Percentiles rank a stretch among this genome's conserved stretches.
phyloP scores from a whole-genome alignment of 1,140 invertebrate genomes.

The Drosophila lowei region DNA sequence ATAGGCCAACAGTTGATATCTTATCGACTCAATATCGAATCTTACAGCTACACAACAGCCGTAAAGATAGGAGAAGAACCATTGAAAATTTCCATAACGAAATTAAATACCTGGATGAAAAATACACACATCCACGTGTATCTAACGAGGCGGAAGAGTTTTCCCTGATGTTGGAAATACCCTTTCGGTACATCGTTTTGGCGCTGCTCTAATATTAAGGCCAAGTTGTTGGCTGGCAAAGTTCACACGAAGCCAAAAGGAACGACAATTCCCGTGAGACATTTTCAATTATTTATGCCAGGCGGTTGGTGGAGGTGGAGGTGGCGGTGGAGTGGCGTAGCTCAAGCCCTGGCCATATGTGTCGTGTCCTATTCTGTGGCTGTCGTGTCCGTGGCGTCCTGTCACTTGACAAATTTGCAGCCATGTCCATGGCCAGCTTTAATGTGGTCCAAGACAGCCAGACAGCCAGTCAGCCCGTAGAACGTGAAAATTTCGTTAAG shows the following conservation, averaged over 20 bases:
- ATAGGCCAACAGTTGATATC: conserved; percentile 6
- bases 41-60: conserved; percentile 16
- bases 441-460: conserved; percentile 65
- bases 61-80: background rate
- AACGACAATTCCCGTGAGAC: conserved; percentile 69
- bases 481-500: conserved; percentile 77
- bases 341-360: conserved; percentile 60
- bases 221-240: conserved; percentile 74
- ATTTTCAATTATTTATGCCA: conserved; percentile 77
- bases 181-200: conserved; percentile 2
- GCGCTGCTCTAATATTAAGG: conserved; percentile 72
- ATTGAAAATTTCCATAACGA: conserved; percentile 9
- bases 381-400: conserved; percentile 38
- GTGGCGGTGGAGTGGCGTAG: background rate
- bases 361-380: conserved; percentile 38
- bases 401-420: conserved; percentile 76
- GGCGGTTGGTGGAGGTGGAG: background rate
- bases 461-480: conserved; percentile 28
- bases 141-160: too few species aligned
- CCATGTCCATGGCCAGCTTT: conserved; percentile 54
- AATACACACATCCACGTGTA: background rate
- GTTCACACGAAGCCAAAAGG: conserved; percentile 70
- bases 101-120: conserved; percentile 1
- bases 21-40: conserved; percentile 15
- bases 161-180: background rate